Conservation (phyloP, 2,113 vertebrate species). For the Rallus limicola region DNA sequence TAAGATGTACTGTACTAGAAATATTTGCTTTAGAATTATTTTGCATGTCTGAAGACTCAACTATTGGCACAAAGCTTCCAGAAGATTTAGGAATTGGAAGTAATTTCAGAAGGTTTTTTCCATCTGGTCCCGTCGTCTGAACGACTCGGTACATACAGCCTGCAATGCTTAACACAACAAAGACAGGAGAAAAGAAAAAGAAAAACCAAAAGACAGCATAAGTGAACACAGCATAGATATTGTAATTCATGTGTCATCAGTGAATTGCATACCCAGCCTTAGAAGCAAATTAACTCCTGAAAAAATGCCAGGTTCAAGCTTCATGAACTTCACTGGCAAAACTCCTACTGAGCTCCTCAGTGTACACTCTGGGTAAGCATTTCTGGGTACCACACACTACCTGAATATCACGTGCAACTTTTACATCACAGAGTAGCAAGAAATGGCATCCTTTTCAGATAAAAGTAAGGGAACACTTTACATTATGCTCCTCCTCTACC, state of each 20-base stretch:
- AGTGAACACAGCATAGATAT: background rate
- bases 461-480: background rate
- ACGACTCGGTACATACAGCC: slow-evolving; percentile 87
- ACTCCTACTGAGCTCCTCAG: background rate
- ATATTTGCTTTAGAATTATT: slow-evolving; percentile 57
- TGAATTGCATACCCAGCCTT: background rate
- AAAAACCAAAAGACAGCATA: background rate
- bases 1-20: slow-evolving; percentile 59
- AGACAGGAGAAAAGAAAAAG: slow-evolving; percentile 18
- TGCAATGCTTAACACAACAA: slow-evolving; percentile 80
- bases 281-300: background rate
- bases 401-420: background rate
- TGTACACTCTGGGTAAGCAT: background rate
- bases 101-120: slow-evolving; percentile 89
- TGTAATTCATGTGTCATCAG: background rate
- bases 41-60: slow-evolving; percentile 66
- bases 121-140: slow-evolving; percentile 84
- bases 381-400: background rate
- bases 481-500: background rate
- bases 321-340: background rate
- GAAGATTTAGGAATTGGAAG: slow-evolving; percentile 85
- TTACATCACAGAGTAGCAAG: background rate
- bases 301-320: background rate
- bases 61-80: slow-evolving; percentile 74
- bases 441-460: background rate